These are phyloP conservation scores for Lapara coniferarum DNA, from an alignment of 2,888 invertebrate species.

Conservation along the genomic window DNA sequence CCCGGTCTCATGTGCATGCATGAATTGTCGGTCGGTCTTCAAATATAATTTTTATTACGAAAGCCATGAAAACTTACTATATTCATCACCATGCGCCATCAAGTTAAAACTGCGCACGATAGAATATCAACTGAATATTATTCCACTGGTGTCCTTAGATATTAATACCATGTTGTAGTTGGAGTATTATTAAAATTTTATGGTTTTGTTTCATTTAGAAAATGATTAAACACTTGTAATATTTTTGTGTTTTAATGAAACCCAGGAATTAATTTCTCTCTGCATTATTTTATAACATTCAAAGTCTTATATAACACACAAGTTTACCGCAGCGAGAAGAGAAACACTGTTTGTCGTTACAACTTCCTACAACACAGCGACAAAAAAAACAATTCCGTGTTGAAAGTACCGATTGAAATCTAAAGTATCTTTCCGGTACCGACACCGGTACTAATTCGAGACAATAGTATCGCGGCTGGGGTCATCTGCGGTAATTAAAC, in stretches of 20 bases:
- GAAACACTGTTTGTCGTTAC: background rate
- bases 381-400: slow-evolving; percentile 3
- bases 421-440: slow-evolving; percentile 19
- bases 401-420: slow-evolving; percentile 9
- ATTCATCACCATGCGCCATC: slow-evolving; percentile 46
- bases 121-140: slow-evolving; percentile 24
- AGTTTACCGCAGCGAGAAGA: background rate
- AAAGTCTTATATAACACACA: too few relatives aligned
- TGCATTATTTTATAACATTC: too few relatives aligned
- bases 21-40: slow-evolving; percentile 39
- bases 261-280: too few relatives aligned
- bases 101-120: slow-evolving; percentile 48
- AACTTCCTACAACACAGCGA: too few relatives aligned
- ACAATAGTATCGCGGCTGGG: slow-evolving; percentile 31
- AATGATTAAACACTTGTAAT: too few relatives aligned
- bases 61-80: slow-evolving; percentile 38
- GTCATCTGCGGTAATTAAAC: slow-evolving; percentile 50
- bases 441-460: slow-evolving; percentile 1
- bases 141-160: background rate
- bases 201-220: background rate
- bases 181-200: background rate
- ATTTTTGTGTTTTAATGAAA: too few relatives aligned
- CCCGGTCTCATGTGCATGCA: slow-evolving; percentile 40
- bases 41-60: slow-evolving; percentile 45
- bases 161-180: background rate